Percentiles rank a stretch among this genome's conserved stretches.
phyloP scores from a whole-genome alignment of 2,113 vertebrate species.

The Cyprinodon brontotheroides region DNA sequence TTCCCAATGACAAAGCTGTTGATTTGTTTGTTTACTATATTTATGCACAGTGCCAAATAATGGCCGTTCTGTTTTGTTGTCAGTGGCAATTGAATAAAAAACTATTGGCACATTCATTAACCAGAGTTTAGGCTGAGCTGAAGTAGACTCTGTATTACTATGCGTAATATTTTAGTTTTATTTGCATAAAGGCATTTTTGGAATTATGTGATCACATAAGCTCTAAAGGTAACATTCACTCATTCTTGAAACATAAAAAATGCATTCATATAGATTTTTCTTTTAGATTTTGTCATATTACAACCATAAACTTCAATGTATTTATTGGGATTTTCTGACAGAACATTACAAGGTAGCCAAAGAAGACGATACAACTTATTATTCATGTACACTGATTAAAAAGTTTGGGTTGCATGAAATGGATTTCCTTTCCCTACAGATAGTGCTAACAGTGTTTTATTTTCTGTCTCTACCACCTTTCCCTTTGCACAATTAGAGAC shows the following conservation, averaged over 20 bases:
- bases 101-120: conserved; percentile 44
- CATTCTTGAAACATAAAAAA: conserved; percentile 7
- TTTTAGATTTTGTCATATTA: neutral
- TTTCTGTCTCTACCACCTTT: no score
- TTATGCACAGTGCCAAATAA: conserved; percentile 68
- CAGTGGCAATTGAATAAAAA: conserved; percentile 13
- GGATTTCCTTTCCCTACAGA: neutral
- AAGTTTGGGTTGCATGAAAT: neutral
- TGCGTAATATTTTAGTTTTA: conserved; percentile 32
- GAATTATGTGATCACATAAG: conserved; percentile 53
- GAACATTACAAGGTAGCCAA: neutral
- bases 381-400: neutral
- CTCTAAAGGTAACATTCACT: conserved; percentile 52
- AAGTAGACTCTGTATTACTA: conserved; percentile 32
- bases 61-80: conserved; percentile 42
- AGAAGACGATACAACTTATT: neutral
- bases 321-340: neutral
- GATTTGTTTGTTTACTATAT: conserved; percentile 60
- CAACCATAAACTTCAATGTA: neutral
- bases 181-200: conserved; percentile 8
- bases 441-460: neutral
- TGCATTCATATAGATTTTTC: neutral
- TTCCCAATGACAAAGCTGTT: conserved; percentile 42
- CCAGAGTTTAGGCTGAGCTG: conserved; percentile 34
- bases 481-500: no score